Percentiles rank a stretch among this genome's conserved stretches.
phyloP scores from a whole-genome alignment of 2,113 vertebrate species.

The Caranx ignobilis region DNA sequence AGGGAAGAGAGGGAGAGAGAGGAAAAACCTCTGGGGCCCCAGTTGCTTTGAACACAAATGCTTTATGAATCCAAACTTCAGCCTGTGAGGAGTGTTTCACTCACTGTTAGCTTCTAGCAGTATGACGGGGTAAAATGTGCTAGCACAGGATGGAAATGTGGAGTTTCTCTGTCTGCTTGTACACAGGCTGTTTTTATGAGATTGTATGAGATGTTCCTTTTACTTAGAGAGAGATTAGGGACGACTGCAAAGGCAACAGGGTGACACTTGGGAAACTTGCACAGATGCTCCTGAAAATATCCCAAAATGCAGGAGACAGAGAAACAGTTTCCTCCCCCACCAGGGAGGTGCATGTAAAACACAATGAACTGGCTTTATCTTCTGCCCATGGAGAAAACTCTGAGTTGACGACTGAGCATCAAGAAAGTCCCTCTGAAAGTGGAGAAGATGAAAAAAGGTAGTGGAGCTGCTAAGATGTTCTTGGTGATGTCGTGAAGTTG shows the following conservation, averaged over 20 bases:
- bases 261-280: neutral
- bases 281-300: neutral
- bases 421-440: neutral
- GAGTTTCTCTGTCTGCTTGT: neutral
- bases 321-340: neutral
- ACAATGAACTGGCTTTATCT: neutral
- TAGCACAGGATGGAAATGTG: neutral
- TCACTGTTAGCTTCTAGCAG: slow-evolving; percentile 5
- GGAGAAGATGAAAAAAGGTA: neutral
- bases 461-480: neutral
- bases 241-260: neutral
- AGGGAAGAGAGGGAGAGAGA: slow-evolving; percentile 20
- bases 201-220: neutral
- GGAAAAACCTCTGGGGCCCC: slow-evolving; percentile 18
- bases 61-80: slow-evolving; percentile 42
- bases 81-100: slow-evolving; percentile 21
- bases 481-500: neutral
- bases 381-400: neutral
- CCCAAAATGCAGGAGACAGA: neutral
- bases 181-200: neutral
- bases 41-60: slow-evolving; percentile 46
- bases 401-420: neutral
- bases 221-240: neutral
- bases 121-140: neutral
- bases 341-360: neutral